Conservation (phyloP, 1,140 invertebrate species). For the Drosophila obscura region DNA sequence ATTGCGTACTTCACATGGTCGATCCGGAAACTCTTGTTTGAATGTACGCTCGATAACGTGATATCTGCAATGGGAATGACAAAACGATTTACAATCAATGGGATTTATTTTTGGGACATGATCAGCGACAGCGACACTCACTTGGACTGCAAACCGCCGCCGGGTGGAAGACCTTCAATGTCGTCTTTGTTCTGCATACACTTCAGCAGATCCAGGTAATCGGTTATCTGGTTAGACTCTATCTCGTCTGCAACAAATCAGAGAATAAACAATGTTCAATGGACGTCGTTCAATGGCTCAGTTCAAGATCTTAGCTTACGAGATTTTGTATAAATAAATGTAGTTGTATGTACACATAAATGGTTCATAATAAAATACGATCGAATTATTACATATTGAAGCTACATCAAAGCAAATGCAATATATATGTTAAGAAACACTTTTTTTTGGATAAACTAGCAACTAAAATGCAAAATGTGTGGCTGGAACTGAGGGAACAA, state of each 20-base stretch:
- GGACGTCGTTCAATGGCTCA: too few species aligned
- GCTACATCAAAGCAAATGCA: conserved; percentile 70
- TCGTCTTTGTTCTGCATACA: conserved; percentile 71
- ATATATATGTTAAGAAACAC: conserved; percentile 18
- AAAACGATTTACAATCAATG: conserved; percentile 11
- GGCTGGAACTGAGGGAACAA: conserved; percentile 45
- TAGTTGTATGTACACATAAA: conserved; percentile 62
- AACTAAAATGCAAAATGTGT: conserved; percentile 49
- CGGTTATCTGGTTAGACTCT: conserved; percentile 60
- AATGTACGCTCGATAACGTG: conserved; percentile 80
- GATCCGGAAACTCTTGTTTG: conserved; percentile 76
- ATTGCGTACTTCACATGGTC: conserved; percentile 83
- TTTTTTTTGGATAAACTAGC: conserved; percentile 30
- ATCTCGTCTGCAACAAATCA: conserved; percentile 76
- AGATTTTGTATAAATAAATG: conserved; percentile 36
- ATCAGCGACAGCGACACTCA: conserved; percentile 33
- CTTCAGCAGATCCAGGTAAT: conserved; percentile 75
- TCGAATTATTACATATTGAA: conserved; percentile 55
- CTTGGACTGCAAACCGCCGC: conserved; percentile 82
- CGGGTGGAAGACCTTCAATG: conserved; percentile 82
- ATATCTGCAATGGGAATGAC: conserved; percentile 63
- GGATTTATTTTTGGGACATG: not conserved
- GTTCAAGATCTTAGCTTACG: conserved; percentile 19
- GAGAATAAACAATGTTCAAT: conserved; percentile 21
- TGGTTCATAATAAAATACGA: conserved; percentile 53